Percentiles rank a stretch among this genome's conserved stretches.
Evolutionary conservation across 2,113 vertebrate species (phyloP).

Genomic region (Mohoua ochrocephala): DNA sequence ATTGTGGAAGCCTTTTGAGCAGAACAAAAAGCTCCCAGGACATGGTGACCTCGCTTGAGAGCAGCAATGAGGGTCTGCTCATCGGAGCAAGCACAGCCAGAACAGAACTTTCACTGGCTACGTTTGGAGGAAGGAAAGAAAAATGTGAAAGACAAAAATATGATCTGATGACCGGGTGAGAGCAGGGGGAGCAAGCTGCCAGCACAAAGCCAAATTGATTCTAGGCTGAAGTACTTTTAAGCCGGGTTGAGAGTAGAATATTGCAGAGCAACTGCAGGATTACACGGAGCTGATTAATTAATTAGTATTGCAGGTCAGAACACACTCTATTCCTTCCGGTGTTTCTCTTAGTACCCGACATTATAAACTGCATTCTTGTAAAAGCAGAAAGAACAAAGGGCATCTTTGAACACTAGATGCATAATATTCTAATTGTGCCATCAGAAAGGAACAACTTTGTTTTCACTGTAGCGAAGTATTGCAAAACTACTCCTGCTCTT

Average conservation of each 20-base stretch:
- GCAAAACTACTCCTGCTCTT: not conserved
- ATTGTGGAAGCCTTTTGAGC: conserved; percentile 28
- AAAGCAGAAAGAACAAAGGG: not conserved
- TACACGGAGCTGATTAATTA: not conserved
- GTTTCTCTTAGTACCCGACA: accelerated
- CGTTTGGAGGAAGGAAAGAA: not conserved
- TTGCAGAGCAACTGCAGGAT: not conserved
- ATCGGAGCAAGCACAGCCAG: not conserved
- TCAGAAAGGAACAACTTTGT: not conserved
- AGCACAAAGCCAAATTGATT: not conserved
- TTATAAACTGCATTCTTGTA: not conserved
- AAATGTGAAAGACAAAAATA: not conserved
- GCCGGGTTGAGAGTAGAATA: not conserved
- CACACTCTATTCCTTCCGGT: not conserved
- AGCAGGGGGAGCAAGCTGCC: not conserved
- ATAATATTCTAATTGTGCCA: not conserved
- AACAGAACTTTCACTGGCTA: not conserved
- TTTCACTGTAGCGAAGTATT: not conserved
- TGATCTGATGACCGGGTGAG: not conserved
- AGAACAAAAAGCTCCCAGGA: conserved; percentile 47
- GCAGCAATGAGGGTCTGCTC: not conserved
- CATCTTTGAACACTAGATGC: not conserved
- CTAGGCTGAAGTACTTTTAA: not conserved
- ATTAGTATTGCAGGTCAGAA: not conserved
- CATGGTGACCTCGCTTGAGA: conserved; percentile 20